Conservation (phyloP, 2,113 vertebrate genomes). For the Chaenocephalus aceratus region DNA sequence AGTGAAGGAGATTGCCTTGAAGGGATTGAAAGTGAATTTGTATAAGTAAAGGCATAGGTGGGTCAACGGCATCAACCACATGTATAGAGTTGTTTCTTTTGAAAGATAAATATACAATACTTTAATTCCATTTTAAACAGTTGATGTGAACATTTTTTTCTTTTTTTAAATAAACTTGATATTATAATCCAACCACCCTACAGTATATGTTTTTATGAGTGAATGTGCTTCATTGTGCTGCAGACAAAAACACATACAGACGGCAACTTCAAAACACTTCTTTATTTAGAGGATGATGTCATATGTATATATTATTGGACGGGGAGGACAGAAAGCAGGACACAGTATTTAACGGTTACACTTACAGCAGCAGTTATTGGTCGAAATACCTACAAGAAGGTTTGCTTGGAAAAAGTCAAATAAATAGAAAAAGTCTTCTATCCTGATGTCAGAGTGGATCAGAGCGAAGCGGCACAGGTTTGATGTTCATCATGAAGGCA, state of each 20-base stretch:
- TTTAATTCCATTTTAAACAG: not conserved
- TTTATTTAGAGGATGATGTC: slow-evolving; percentile 64
- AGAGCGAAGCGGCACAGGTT: not conserved
- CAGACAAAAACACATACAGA: not conserved
- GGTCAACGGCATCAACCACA: not conserved
- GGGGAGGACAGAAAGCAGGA: slow-evolving; percentile 13
- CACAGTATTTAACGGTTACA: slow-evolving; percentile 36
- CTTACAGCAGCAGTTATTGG: slow-evolving; percentile 61
- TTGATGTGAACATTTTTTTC: not conserved
- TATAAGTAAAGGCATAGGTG: not conserved
- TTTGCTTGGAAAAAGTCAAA: slow-evolving; percentile 23
- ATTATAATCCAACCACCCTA: not conserved
- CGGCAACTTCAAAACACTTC: slow-evolving; percentile 39
- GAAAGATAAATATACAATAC: slow-evolving; percentile 18
- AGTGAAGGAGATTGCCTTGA: not conserved
- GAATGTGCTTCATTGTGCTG: not conserved
- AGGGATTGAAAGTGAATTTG: not conserved
- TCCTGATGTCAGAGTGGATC: slow-evolving; percentile 1
- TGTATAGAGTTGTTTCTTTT: slow-evolving; percentile 11
- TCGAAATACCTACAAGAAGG: slow-evolving; percentile 50
- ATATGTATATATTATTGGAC: slow-evolving; percentile 27
- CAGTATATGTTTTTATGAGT: not conserved
- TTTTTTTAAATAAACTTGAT: slow-evolving; percentile 25
- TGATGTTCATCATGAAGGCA: slow-evolving; percentile 20
- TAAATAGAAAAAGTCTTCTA: slow-evolving; percentile 19